Evolutionary conservation across 2,113 vertebrate genomes (phyloP).

Genomic region (Carassius carassius): DNA sequence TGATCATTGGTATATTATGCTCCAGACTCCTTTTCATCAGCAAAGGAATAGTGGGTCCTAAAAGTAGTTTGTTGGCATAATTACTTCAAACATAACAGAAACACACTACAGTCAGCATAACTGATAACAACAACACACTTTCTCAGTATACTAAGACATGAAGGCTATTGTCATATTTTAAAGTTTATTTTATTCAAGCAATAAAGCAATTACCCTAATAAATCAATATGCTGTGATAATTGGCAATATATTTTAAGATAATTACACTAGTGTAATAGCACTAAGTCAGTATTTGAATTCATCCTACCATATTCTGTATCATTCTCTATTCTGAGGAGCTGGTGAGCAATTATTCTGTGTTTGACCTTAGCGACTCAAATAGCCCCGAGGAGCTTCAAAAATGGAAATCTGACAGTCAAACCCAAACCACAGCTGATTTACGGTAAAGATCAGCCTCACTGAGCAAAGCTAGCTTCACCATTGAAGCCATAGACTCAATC

Average conservation of each 20-base stretch:
- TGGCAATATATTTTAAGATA: neutral
- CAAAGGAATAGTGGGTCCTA: no score
- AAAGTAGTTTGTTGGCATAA: no score
- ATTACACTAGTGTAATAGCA: neutral
- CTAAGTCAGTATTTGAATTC: no score
- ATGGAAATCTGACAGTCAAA: conserved; percentile 16
- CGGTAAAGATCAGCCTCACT: neutral
- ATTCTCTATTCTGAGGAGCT: conserved; percentile 5
- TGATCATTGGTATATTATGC: no score
- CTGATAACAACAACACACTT: no score
- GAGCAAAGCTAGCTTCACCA: neutral
- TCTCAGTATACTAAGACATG: neutral
- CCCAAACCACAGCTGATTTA: conserved; percentile 10
- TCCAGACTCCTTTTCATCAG: no score
- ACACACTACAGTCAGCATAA: neutral
- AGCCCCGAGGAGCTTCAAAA: conserved; percentile 14
- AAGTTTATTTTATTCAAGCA: neutral
- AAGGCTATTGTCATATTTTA: neutral
- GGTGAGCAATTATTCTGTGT: neutral
- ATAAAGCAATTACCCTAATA: neutral
- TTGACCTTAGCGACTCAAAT: neutral
- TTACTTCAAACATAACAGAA: no score
- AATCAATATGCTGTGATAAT: neutral
- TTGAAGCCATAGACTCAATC: neutral
- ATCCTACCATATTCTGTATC: neutral